Conservation (phyloP, 2,113 vertebrate species). For the Columbina picui region DNA sequence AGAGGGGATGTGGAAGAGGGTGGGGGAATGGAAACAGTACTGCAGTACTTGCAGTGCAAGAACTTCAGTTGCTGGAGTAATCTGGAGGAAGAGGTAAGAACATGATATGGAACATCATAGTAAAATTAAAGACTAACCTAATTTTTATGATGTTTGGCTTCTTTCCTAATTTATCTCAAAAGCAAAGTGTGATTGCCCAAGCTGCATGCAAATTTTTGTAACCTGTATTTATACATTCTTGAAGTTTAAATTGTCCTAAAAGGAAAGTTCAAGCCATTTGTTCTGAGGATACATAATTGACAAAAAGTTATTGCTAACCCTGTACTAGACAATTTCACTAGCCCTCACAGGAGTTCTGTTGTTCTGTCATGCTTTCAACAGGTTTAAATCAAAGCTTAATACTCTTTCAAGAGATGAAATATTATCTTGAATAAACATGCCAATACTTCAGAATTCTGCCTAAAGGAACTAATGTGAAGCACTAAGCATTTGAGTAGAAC, state of each 20-base stretch:
- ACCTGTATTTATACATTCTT: background rate
- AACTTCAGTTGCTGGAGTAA: background rate
- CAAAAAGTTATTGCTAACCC: background rate
- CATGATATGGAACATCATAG: fast-evolving
- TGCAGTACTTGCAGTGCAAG: background rate
- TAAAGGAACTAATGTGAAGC: background rate
- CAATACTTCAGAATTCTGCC: slow-evolving; percentile 56
- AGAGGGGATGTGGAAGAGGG: background rate
- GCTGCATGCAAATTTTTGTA: background rate
- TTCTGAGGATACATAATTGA: background rate
- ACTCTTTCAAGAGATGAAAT: slow-evolving; percentile 62
- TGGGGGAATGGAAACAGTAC: background rate
- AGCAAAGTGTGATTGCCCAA: background rate
- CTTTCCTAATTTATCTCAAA: background rate
- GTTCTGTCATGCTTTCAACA: slow-evolving; percentile 59
- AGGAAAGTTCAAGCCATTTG: background rate
- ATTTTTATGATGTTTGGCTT: background rate
- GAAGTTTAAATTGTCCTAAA: background rate
- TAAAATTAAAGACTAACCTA: background rate
- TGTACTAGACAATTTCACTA: slow-evolving; percentile 14
- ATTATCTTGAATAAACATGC: slow-evolving; percentile 60
- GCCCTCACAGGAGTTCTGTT: slow-evolving; percentile 17
- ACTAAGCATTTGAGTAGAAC: slow-evolving; percentile 33
- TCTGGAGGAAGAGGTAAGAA: background rate
- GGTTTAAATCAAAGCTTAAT: slow-evolving; percentile 60